Evolutionary conservation across 2,888 invertebrate genomes (phyloP).

Genomic region (Choreutis nemorana): DNA sequence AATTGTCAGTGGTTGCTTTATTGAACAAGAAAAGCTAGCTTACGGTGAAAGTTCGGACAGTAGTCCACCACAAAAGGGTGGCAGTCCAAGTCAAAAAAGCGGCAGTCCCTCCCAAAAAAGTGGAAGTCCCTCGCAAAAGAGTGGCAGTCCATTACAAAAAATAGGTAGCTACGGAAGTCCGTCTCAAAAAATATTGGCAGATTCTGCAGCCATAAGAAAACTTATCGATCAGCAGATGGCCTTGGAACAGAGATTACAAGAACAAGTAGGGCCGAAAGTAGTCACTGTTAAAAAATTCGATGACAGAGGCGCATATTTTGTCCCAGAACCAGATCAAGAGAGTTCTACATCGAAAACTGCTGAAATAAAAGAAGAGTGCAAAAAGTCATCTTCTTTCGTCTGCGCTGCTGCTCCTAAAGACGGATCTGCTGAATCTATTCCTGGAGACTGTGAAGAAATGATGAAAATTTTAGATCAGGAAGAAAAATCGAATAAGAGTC

Average conservation of each 20-base stretch:
- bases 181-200: slow-evolving; percentile 51
- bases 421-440: slow-evolving; percentile 57
- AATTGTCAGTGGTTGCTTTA: slow-evolving; percentile 50
- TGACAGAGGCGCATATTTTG: slow-evolving; percentile 56
- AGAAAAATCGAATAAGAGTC: slow-evolving; percentile 37
- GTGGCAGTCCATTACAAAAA: slow-evolving; percentile 56
- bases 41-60: slow-evolving; percentile 69
- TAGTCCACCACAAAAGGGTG: slow-evolving; percentile 63
- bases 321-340: slow-evolving; percentile 38
- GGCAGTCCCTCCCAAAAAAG: slow-evolving; percentile 39
- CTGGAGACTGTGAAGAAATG: slow-evolving; percentile 69
- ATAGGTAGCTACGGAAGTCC: slow-evolving; percentile 53
- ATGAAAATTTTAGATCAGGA: slow-evolving; percentile 66
- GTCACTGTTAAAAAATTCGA: slow-evolving; percentile 57
- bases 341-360: slow-evolving; percentile 18
- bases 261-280: slow-evolving; percentile 44
- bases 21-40: slow-evolving; percentile 58
- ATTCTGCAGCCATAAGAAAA: slow-evolving; percentile 55
- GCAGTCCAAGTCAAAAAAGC: slow-evolving; percentile 44
- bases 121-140: slow-evolving; percentile 55
- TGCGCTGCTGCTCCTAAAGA: slow-evolving; percentile 57
- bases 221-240: slow-evolving; percentile 59
- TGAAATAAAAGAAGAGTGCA: slow-evolving; percentile 47
- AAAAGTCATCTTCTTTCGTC: slow-evolving; percentile 44
- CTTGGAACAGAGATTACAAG: slow-evolving; percentile 45